A percentile compares a stretch with the other conserved stretches of the same genome.
Conservation (phyloP, 2,797 vertebrate species). For the Melanotaenia pygmaea region DNA sequence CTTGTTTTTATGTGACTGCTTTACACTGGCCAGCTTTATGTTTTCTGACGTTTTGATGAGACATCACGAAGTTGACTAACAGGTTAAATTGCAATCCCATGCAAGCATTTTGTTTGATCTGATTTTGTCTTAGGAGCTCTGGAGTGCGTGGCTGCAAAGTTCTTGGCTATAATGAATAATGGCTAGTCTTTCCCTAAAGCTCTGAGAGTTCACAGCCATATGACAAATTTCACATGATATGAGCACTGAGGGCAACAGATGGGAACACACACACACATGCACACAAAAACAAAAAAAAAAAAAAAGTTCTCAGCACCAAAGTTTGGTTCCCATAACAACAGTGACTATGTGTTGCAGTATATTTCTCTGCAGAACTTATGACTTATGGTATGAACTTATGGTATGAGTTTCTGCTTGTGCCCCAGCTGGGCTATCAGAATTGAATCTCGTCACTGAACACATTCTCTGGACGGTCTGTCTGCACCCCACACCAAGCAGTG, state of each 20-base stretch:
- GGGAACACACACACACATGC: not conserved
- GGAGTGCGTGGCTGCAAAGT: not conserved
- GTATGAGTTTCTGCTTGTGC: conserved; percentile 26
- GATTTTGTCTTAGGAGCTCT: not conserved
- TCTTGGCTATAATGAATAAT: not conserved
- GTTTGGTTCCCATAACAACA: conserved; percentile 10
- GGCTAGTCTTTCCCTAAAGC: not conserved
- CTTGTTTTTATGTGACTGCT: not conserved
- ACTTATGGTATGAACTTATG: conserved; percentile 1
- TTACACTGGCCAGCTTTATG: not conserved
- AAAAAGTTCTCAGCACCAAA: not conserved
- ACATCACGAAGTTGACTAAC: not conserved
- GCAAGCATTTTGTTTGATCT: not conserved
- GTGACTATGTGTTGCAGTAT: conserved; percentile 2
- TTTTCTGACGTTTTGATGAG: not conserved
- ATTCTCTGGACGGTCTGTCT: conserved; percentile 43
- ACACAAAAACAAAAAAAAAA: not conserved
- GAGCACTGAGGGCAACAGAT: conserved; percentile 1
- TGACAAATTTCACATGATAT: conserved; percentile 63
- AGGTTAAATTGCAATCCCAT: not conserved
- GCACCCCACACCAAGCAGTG: conserved; percentile 20
- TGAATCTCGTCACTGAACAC: conserved; percentile 36
- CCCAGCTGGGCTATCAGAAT: conserved; percentile 26
- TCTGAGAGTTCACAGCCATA: conserved; percentile 49
- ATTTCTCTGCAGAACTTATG: conserved; percentile 13